Conservation (phyloP, 1,140 invertebrate genomes). For the Camponotus vicinus region DNA sequence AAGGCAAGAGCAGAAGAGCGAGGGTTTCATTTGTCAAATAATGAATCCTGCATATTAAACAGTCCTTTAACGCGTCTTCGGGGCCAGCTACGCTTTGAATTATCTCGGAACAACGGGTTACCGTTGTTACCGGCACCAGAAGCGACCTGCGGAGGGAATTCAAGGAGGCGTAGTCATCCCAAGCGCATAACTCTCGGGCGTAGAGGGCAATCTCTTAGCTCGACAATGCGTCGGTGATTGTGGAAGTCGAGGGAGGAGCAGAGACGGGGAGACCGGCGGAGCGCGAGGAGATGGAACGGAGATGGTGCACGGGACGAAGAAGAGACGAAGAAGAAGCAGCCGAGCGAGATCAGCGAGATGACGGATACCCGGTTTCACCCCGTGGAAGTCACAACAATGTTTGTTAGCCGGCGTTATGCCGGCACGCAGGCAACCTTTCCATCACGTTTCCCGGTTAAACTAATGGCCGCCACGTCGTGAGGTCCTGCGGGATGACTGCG, state of each 20-base stretch:
- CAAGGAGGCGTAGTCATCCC: slow-evolving; percentile 70
- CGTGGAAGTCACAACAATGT: slow-evolving; percentile 84
- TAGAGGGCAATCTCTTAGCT: slow-evolving; percentile 72
- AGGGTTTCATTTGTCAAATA: slow-evolving; percentile 46
- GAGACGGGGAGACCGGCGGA: slow-evolving; percentile 10
- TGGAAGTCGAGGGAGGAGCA: slow-evolving; percentile 57
- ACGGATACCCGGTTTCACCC: slow-evolving; percentile 83
- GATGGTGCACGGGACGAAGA: slow-evolving; percentile 20
- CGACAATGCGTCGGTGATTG: slow-evolving; percentile 73
- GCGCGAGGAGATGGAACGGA: slow-evolving; percentile 16
- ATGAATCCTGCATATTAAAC: slow-evolving; percentile 48
- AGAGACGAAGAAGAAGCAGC: slow-evolving; percentile 42
- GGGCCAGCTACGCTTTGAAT: slow-evolving; percentile 11
- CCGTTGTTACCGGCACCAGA: slow-evolving; percentile 65
- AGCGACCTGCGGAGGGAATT: slow-evolving; percentile 62
- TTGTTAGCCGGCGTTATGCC: slow-evolving; percentile 77
- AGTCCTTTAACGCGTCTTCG: slow-evolving; percentile 35
- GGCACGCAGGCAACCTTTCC: slow-evolving; percentile 69
- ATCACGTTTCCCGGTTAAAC: slow-evolving; percentile 75
- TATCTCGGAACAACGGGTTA: slow-evolving; percentile 68
- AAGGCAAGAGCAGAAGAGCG: slow-evolving; percentile 1
- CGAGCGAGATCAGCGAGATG: slow-evolving; percentile 74
- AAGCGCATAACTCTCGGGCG: slow-evolving; percentile 72
- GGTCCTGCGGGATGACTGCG: slow-evolving; percentile 71
- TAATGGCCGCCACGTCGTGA: slow-evolving; percentile 75